Evolutionary conservation across 1,140 invertebrate species (phyloP).

Genomic region (Octopus sinensis): DNA sequence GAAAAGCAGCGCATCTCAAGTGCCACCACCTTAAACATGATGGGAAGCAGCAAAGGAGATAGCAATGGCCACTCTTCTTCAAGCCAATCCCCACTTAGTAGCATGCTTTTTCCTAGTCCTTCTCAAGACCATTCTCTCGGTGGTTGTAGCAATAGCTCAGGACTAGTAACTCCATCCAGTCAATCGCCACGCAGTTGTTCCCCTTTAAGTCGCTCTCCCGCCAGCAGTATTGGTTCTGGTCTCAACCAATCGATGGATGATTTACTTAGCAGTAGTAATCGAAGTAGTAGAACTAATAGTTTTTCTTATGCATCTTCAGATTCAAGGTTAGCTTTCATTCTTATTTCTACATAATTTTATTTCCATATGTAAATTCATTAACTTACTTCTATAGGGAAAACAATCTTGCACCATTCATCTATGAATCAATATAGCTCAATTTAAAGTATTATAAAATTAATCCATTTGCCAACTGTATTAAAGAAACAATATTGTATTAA

Average conservation of each 20-base stretch:
- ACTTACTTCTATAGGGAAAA: too few species aligned
- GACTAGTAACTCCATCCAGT: conserved; percentile 24
- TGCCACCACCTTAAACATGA: conserved; percentile 25
- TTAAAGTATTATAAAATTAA: too few species aligned
- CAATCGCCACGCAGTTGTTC: conserved; percentile 33
- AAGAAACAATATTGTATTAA: too few species aligned
- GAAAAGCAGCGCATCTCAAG: conserved; percentile 44
- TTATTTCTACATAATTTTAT: too few species aligned
- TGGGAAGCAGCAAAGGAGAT: conserved; percentile 15
- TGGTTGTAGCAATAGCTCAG: conserved; percentile 18
- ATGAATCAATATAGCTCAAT: too few species aligned
- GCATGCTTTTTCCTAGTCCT: conserved; percentile 20
- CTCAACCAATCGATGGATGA: conserved; percentile 43
- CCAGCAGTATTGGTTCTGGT: conserved; percentile 41
- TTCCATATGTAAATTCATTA: too few species aligned
- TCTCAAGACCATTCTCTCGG: conserved; percentile 11
- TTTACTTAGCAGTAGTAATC: conserved; percentile 19
- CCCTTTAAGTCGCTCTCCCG: conserved; percentile 32
- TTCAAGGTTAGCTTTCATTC: neutral
- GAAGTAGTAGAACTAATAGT: conserved; percentile 12
- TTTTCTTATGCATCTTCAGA: conserved; percentile 12
- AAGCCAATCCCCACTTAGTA: conserved; percentile 22
- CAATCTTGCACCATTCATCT: too few species aligned
- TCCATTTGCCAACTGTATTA: too few species aligned
- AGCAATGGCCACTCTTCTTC: conserved; percentile 5